phyloP scores from a whole-genome alignment of 2,888 invertebrate genomes.

The Latheticus oryzae region DNA sequence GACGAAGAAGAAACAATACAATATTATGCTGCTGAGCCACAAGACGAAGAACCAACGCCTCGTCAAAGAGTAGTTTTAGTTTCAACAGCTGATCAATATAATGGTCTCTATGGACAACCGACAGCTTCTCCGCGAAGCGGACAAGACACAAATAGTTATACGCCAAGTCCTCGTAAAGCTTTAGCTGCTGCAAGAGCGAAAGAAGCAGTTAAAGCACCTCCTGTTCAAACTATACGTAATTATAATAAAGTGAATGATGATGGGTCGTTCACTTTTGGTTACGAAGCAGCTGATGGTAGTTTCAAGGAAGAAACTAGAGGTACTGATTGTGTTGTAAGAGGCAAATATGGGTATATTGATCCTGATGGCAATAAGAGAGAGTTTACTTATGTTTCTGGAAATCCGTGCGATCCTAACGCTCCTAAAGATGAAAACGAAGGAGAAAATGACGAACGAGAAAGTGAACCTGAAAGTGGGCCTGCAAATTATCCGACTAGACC shows the following conservation, averaged over 20 bases:
- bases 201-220: constrained; percentile 75
- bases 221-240: constrained; percentile 85
- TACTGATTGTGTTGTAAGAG: constrained; percentile 88
- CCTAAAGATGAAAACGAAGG: constrained; percentile 75
- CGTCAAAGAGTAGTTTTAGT: constrained; percentile 62
- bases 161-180: constrained; percentile 54
- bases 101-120: constrained; percentile 66
- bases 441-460: constrained; percentile 60
- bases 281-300: constrained; percentile 86
- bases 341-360: constrained; percentile 89
- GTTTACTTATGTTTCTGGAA: constrained; percentile 88
- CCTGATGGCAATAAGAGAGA: constrained; percentile 88
- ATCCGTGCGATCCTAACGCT: constrained; percentile 88
- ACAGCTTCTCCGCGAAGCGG: constrained; percentile 55
- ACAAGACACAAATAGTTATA: constrained; percentile 61
- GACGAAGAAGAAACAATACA: constrained; percentile 65
- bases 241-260: constrained; percentile 87
- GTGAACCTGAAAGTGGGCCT: constrained; percentile 71
- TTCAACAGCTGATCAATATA: constrained; percentile 65
- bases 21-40: constrained; percentile 65
- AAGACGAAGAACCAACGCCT: constrained; percentile 36
- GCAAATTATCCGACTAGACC: constrained; percentile 74
- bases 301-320: constrained; percentile 89
- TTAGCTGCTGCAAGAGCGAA: constrained; percentile 63
- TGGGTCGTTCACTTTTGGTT: constrained; percentile 86